Conservation (phyloP, 2,888 invertebrate genomes). For the Oligia latruncula region DNA sequence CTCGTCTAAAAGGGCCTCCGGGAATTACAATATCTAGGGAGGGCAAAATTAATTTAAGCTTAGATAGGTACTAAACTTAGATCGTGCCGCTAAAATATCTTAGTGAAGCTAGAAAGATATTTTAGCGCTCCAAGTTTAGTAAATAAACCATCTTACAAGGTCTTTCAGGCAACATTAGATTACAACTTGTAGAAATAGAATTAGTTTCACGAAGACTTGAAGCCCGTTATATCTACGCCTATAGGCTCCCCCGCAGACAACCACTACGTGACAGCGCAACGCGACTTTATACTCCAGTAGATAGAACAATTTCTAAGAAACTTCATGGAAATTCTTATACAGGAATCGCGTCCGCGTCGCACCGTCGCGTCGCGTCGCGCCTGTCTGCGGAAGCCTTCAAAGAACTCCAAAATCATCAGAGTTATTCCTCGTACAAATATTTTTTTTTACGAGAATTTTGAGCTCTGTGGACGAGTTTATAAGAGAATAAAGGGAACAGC, state of each 20-base stretch:
- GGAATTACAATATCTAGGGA: slow-evolving; percentile 1
- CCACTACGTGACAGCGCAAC: background rate
- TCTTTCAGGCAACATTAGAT: slow-evolving; percentile 25
- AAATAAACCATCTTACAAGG: slow-evolving; percentile 19
- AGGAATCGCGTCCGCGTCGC: too few relatives aligned
- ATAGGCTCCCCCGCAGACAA: background rate
- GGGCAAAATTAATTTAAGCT: slow-evolving; percentile 20
- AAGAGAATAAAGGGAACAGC: background rate
- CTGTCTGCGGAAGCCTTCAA: background rate
- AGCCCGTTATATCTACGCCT: too few relatives aligned
- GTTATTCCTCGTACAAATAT: background rate
- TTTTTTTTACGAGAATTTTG: too few relatives aligned
- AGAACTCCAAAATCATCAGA: background rate
- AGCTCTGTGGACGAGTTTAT: background rate
- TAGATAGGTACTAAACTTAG: slow-evolving; percentile 6
- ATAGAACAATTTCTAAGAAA: background rate
- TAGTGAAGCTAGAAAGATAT: background rate
- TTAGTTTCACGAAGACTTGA: background rate
- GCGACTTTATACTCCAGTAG: background rate
- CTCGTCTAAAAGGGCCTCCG: background rate
- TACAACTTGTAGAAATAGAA: slow-evolving; percentile 16
- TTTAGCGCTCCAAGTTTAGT: slow-evolving; percentile 15
- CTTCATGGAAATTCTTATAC: too few relatives aligned
- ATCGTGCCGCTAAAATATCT: background rate
- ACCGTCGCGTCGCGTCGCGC: too few relatives aligned